Conservation (phyloP, 1,140 invertebrate genomes). For the Hyles euphorbiae region DNA sequence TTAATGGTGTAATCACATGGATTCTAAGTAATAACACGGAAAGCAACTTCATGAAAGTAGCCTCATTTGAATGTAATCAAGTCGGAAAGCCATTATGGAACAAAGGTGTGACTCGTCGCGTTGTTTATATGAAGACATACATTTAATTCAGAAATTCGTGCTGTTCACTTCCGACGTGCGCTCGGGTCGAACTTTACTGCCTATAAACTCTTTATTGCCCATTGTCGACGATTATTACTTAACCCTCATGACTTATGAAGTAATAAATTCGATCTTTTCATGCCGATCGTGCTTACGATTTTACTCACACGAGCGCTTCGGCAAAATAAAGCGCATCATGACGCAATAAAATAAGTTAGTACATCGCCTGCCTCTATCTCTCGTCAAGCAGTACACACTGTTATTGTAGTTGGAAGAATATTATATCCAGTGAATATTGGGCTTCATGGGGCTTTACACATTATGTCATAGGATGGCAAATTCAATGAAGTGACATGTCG, state of each 20-base stretch:
- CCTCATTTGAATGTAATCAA: constrained; percentile 20
- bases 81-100: constrained; percentile 24
- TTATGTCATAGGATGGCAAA: too few relatives aligned
- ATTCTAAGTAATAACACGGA: constrained; percentile 17
- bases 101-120: constrained; percentile 16
- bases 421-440: too few relatives aligned
- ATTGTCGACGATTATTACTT: constrained; percentile 71
- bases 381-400: too few relatives aligned
- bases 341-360: constrained; percentile 7
- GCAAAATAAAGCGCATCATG: constrained; percentile 22
- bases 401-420: too few relatives aligned
- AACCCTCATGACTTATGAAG: constrained; percentile 71
- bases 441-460: too few relatives aligned
- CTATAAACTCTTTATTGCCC: constrained; percentile 71
- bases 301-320: constrained; percentile 16
- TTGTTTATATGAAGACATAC: constrained; percentile 4
- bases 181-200: constrained; percentile 65
- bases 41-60: constrained; percentile 19
- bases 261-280: constrained; percentile 65
- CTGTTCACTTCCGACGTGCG: constrained; percentile 52
- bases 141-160: constrained; percentile 24
- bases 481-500: too few relatives aligned
- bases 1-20: constrained; percentile 25
- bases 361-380: not conserved
- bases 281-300: constrained; percentile 36